phyloP scores from a whole-genome alignment of 2,797 vertebrate species.

The Moxostoma hubbsi region DNA sequence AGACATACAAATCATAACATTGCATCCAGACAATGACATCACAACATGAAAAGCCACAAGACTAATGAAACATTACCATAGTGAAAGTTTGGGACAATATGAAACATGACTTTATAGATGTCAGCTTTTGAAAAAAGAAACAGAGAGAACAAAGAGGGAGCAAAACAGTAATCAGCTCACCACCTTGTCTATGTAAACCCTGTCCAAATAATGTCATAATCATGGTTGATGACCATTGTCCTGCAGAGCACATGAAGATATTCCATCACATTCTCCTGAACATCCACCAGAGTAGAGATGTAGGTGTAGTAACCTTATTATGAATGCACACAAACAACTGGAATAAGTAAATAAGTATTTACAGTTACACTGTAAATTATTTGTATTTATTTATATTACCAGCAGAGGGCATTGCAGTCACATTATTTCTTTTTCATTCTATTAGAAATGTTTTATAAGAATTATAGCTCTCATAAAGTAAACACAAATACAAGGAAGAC shows the following conservation, averaged over 20 bases:
- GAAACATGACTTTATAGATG: background rate
- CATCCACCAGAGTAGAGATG: slow-evolving; percentile 90
- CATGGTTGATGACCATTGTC: slow-evolving; percentile 96
- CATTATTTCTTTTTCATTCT: background rate
- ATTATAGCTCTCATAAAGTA: background rate
- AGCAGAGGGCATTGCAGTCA: slow-evolving; percentile 34
- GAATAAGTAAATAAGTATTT: no score
- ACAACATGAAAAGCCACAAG: no score
- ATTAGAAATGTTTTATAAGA: background rate
- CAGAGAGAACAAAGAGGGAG: background rate
- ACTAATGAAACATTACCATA: background rate
- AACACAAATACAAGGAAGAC: background rate
- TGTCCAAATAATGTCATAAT: slow-evolving; percentile 96
- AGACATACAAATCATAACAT: background rate
- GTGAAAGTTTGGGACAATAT: background rate
- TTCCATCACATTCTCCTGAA: slow-evolving; percentile 97
- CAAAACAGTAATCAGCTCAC: slow-evolving; percentile 70
- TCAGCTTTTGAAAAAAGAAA: background rate
- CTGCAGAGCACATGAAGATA: slow-evolving; percentile 95
- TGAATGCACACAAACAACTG: slow-evolving; percentile 6
- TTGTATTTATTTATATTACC: background rate
- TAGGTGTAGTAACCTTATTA: slow-evolving; percentile 92
- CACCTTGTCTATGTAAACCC: slow-evolving; percentile 94
- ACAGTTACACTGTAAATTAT: no score
- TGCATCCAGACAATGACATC: background rate